phyloP scores from a whole-genome alignment of 2,113 vertebrate genomes.

The Ranitomeya variabilis region DNA sequence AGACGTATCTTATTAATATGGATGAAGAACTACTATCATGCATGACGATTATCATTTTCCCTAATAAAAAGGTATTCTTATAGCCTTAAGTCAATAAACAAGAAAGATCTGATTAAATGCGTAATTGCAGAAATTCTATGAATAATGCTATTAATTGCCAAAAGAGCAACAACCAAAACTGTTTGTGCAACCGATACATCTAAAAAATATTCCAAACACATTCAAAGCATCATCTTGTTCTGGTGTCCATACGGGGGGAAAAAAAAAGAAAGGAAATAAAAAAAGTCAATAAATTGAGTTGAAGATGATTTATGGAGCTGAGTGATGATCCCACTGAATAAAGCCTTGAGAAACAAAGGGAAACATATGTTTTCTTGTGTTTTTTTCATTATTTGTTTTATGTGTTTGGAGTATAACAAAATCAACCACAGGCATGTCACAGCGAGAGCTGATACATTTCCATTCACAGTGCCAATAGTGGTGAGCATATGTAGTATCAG shows the following conservation, averaged over 20 bases:
- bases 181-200: not conserved
- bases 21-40: not conserved
- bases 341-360: constrained; percentile 17
- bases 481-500: not conserved
- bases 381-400: constrained; percentile 26
- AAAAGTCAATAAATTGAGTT: not conserved
- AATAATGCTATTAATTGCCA: not conserved
- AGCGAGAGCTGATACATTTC: constrained; percentile 38
- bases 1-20: not conserved
- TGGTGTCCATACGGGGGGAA: not conserved
- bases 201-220: not conserved
- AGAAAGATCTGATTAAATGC: not conserved
- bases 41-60: not conserved
- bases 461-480: constrained; percentile 36
- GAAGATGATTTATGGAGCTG: not conserved
- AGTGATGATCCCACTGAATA: not conserved
- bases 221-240: not conserved
- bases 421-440: constrained; percentile 49
- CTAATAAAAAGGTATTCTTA: not conserved
- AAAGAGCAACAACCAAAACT: not conserved
- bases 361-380: constrained; percentile 13
- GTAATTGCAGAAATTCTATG: not conserved
- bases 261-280: not conserved
- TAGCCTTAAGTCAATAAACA: not conserved
- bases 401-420: constrained; percentile 37